Conservation (phyloP, 2,797 vertebrate species). For the Cyclura pinguis region DNA sequence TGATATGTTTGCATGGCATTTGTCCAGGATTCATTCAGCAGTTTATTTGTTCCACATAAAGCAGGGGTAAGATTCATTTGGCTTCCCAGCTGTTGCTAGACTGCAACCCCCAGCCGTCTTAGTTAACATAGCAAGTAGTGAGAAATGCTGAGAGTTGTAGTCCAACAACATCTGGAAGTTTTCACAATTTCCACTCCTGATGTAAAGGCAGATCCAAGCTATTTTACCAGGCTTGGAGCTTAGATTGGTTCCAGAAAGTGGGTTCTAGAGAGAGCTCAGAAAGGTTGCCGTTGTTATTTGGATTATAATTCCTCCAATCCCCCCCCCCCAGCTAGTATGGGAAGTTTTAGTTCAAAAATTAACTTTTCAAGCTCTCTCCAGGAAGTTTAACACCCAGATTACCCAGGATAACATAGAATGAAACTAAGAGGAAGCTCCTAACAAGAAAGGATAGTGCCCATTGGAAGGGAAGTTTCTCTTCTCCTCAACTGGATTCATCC, state of each 20-base stretch:
- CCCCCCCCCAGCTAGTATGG: too few species aligned
- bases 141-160: too few species aligned
- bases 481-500: background rate
- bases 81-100: too few species aligned
- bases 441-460: background rate
- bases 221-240: background rate
- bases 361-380: too few species aligned
- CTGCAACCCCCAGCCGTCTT: too few species aligned
- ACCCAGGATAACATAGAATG: background rate
- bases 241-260: background rate
- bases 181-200: too few species aligned
- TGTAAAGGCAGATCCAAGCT: background rate
- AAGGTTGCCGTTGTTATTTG: too few species aligned
- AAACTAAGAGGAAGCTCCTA: background rate
- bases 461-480: background rate
- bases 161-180: too few species aligned
- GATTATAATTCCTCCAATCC: background rate
- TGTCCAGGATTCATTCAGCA: background rate
- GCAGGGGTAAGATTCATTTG: too few species aligned
- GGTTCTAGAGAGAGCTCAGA: background rate
- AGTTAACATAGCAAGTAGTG: too few species aligned
- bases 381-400: background rate
- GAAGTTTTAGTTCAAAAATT: too few species aligned
- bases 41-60: constrained; percentile 4
- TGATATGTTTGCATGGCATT: background rate